Evolutionary conservation across 2,888 invertebrate species (phyloP), one percentile per base, ranked within the genome.

Genomic region (Euphydryas editha): DNA sequence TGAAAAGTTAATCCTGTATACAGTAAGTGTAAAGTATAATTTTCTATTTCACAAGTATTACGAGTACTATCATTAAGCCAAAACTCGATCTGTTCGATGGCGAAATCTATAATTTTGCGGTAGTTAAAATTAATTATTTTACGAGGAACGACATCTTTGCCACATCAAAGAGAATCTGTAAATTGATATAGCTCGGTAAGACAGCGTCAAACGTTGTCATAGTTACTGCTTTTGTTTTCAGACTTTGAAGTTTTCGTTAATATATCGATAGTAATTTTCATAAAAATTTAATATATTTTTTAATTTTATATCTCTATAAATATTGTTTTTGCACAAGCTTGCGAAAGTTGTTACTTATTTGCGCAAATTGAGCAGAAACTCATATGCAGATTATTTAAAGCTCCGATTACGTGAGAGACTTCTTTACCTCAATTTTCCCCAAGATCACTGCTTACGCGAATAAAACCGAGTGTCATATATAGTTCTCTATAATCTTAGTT

Each of bases 121-220:
- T 74, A 72, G 74, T 75, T 73, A 75, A 74, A 75, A 72, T 73
- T 73, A 72, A 74, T 75, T 72, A 72, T 72, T 68, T 69, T 72
- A 68, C 57, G 24, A 47, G 59, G 39, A 56, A 65, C 63, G 68
- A 66, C 69, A 69, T 72, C 72, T 72, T 72, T 59, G 62, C 70
- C 69, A 64, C 71, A 75, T 76, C 75, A 76, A 76, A 74, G 75
- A 65, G 69, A 49, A 59, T 63, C 65, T 37, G 70, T 71, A 70
- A 73, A 73, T 74, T 73, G 71, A 74, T 73, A 71, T 65, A 68
- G 59, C 60, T 72, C 65, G 56, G 65, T 71, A 61, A 57, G 64
- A 30, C 54, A 42, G 37, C 58, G 44, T 71, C 70, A 70, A 74
- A 70, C 67, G 72, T 73, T 73, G 63, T 65, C 47, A 65, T 61